Evolutionary conservation across 1,140 invertebrate species (phyloP).

Genomic region (Euura lappo): DNA sequence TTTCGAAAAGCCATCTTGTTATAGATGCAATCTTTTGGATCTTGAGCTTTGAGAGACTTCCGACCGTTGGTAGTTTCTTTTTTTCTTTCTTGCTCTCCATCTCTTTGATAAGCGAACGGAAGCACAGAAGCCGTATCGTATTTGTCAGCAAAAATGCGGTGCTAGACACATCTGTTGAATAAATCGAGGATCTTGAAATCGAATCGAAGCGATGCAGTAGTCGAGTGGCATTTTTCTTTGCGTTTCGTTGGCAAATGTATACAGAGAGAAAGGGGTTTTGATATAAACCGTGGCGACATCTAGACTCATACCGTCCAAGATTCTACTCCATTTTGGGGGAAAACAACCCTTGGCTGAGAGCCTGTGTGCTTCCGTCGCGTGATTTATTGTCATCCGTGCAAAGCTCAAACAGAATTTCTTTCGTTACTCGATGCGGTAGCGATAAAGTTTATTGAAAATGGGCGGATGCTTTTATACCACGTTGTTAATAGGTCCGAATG

Average conservation of each 20-base stretch:
- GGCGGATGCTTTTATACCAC: no score
- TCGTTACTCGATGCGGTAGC: no score
- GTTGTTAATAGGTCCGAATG: no score
- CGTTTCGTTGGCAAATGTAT: background rate
- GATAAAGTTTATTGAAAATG: no score
- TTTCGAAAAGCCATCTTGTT: no score
- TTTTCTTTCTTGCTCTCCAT: no score
- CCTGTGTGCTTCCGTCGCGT: no score
- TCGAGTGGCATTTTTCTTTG: constrained; percentile 1
- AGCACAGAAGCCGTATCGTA: background rate
- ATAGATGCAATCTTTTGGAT: no score
- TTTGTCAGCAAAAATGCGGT: background rate
- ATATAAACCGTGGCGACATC: background rate
- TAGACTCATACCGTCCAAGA: background rate
- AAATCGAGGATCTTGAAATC: background rate
- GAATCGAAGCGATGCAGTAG: background rate
- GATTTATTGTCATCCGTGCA: background rate
- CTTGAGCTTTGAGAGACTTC: no score
- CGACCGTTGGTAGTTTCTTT: no score
- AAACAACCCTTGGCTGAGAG: no score
- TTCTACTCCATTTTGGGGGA: background rate
- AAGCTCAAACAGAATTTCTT: background rate
- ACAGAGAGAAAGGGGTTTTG: background rate
- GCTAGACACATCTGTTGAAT: background rate
- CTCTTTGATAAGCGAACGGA: no score